Percentiles rank a stretch among this genome's conserved stretches.
These are phyloP conservation scores for Nemotelus pantherinus DNA, from an alignment of 2,888 invertebrate species.

Conservation along the genomic window DNA sequence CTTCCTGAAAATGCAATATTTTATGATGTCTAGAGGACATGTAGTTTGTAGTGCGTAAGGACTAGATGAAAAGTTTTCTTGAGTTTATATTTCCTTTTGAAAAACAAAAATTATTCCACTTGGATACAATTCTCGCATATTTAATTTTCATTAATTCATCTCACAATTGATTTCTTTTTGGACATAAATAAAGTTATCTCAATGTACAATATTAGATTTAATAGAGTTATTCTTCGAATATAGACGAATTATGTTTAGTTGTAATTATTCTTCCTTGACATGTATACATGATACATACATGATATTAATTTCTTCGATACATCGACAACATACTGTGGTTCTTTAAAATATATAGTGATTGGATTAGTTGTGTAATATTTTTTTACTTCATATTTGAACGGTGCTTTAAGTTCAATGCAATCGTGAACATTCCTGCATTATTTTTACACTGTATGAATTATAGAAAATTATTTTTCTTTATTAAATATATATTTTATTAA, in stretches of 20 bases:
- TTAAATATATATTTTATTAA: conserved; percentile 33
- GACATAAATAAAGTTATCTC: neutral
- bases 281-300: conserved; percentile 1
- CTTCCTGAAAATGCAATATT: conserved; percentile 37
- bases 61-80: conserved; percentile 20
- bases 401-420: conserved; percentile 41
- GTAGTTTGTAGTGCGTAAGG: neutral
- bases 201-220: conserved; percentile 10
- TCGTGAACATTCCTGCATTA: conserved; percentile 23
- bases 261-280: neutral
- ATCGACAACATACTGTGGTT: conserved; percentile 2
- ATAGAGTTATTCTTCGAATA: neutral
- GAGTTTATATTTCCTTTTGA: neutral
- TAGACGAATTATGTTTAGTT: conserved; percentile 6
- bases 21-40: conserved; percentile 11
- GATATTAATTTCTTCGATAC: neutral
- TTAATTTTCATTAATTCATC: neutral
- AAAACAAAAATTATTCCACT: neutral
- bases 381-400: conserved; percentile 27
- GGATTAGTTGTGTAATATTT: conserved; percentile 18
- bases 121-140: neutral
- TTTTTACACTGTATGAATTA: conserved; percentile 24
- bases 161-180: neutral
- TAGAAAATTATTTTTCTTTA: conserved; percentile 21
- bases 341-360: conserved; percentile 7